Conservation (phyloP, 2,888 invertebrate genomes). For the Synergus umbraculus region DNA sequence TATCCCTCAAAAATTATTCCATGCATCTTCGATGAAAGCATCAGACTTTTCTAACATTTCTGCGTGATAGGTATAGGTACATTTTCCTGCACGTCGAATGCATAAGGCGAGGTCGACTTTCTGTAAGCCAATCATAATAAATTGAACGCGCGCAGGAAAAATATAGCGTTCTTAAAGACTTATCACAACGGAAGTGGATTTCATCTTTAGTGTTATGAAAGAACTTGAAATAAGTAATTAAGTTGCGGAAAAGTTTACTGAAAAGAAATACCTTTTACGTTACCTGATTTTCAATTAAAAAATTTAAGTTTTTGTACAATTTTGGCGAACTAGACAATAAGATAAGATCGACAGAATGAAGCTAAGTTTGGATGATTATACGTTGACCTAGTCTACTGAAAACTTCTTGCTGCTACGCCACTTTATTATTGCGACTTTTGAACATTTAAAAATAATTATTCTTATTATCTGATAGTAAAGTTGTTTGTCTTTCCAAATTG, state of each 20-base stretch:
- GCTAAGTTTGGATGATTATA: too few relatives aligned
- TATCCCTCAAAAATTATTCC: conserved; percentile 27
- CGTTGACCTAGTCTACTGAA: too few relatives aligned
- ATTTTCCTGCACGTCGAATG: background rate
- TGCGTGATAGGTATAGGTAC: background rate
- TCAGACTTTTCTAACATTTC: background rate
- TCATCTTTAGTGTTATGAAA: background rate
- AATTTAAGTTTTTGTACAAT: background rate
- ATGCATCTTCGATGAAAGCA: conserved; percentile 33
- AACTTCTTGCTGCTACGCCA: too few relatives aligned
- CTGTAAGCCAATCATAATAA: conserved; percentile 13
- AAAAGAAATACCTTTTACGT: background rate
- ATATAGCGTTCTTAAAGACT: background rate
- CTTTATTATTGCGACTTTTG: too few relatives aligned
- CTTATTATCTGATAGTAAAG: background rate
- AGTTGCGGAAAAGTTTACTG: background rate
- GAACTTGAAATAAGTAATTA: background rate
- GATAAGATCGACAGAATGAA: too few relatives aligned
- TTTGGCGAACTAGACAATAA: too few relatives aligned
- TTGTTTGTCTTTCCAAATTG: background rate
- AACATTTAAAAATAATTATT: background rate
- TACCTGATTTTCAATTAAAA: background rate
- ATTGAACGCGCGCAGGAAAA: background rate
- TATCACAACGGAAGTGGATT: background rate
- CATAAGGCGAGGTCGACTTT: conserved; percentile 1